Percentiles rank a stretch among this genome's conserved stretches.
phyloP scores from a whole-genome alignment of 2,888 invertebrate genomes.

The Callyntrura sp. region DNA sequence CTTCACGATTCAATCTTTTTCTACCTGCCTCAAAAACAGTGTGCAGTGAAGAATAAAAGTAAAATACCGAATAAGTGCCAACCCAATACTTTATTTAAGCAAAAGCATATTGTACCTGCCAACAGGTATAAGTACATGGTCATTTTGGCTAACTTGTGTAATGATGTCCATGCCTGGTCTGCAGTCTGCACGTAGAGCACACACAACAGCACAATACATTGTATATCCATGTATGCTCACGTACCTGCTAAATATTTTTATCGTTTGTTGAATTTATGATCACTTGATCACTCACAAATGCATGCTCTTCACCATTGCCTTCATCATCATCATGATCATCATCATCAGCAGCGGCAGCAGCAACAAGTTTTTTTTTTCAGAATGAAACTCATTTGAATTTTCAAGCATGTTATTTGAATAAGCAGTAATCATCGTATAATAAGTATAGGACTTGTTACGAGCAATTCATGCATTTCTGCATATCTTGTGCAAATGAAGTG shows the following conservation, averaged over 20 bases:
- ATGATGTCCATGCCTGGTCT: slow-evolving; percentile 42
- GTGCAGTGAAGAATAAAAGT: slow-evolving; percentile 49
- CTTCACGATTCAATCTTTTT: slow-evolving; percentile 64
- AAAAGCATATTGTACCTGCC: slow-evolving; percentile 65
- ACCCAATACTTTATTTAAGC: slow-evolving; percentile 32
- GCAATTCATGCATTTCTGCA: slow-evolving; percentile 18
- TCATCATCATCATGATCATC: slow-evolving; percentile 8
- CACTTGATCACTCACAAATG: slow-evolving; percentile 45
- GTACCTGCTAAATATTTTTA: slow-evolving; percentile 60
- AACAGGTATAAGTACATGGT: slow-evolving; percentile 50
- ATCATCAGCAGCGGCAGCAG: slow-evolving; percentile 16
- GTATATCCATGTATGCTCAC: slow-evolving; percentile 30
- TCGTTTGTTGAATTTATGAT: slow-evolving; percentile 32
- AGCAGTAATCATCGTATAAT: slow-evolving; percentile 14
- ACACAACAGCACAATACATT: slow-evolving; percentile 13
- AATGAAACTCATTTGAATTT: slow-evolving; percentile 62
- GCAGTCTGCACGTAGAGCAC: slow-evolving; percentile 26
- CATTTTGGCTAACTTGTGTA: slow-evolving; percentile 49
- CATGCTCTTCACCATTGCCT: slow-evolving; percentile 28
- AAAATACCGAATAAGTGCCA: slow-evolving; percentile 68
- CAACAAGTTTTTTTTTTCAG: slow-evolving; percentile 53
- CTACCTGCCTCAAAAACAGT: slow-evolving; percentile 68
- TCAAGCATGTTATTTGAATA: slow-evolving; percentile 51
- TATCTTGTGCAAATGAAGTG: slow-evolving; percentile 2
- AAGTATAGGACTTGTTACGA: slow-evolving; percentile 3